phyloP scores from a whole-genome alignment of 2,797 vertebrate genomes.

The Poeciliopsis presidionis region DNA sequence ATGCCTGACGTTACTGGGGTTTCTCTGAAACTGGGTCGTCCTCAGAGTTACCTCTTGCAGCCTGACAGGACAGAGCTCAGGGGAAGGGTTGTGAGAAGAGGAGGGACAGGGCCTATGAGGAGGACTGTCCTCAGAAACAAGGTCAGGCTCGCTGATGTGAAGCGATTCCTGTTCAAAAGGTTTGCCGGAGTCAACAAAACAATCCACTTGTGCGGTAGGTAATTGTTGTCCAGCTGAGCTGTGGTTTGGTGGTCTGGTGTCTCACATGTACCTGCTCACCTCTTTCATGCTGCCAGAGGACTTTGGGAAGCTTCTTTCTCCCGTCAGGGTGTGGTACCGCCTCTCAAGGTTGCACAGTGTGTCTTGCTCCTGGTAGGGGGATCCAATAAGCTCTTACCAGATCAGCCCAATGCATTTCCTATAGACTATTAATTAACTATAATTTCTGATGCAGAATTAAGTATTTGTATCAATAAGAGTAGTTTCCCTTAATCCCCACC shows the following conservation, averaged over 20 bases:
- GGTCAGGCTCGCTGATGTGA: conserved; percentile 87
- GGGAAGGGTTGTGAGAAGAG: conserved; percentile 78
- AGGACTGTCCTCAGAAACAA: conserved; percentile 78
- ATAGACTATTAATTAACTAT: background rate
- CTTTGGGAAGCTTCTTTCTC: conserved; percentile 87
- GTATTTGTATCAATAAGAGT: background rate
- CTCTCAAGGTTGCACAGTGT: conserved; percentile 85
- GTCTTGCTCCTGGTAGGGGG: conserved; percentile 88
- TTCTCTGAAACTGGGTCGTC: conserved; percentile 6
- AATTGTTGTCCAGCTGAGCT: conserved; percentile 15
- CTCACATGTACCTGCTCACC: conserved; percentile 76
- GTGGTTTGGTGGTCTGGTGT: background rate
- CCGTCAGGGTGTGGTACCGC: conserved; percentile 83
- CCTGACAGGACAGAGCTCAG: conserved; percentile 81
- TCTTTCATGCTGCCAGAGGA: conserved; percentile 82
- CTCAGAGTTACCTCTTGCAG: conserved; percentile 88
- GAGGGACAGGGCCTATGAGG: conserved; percentile 78
- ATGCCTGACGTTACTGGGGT: conserved; percentile 23
- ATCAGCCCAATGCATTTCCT: no score
- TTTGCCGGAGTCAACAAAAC: conserved; percentile 46
- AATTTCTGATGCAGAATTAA: background rate
- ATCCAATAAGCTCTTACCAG: conserved; percentile 1
- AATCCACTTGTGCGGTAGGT: conserved; percentile 20
- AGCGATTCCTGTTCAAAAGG: conserved; percentile 85
- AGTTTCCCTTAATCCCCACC: conserved; percentile 70